A percentile compares a stretch with the other conserved stretches of the same genome.
Evolutionary conservation across 2,113 vertebrate genomes (phyloP).

Genomic region (Oceanites oceanicus): DNA sequence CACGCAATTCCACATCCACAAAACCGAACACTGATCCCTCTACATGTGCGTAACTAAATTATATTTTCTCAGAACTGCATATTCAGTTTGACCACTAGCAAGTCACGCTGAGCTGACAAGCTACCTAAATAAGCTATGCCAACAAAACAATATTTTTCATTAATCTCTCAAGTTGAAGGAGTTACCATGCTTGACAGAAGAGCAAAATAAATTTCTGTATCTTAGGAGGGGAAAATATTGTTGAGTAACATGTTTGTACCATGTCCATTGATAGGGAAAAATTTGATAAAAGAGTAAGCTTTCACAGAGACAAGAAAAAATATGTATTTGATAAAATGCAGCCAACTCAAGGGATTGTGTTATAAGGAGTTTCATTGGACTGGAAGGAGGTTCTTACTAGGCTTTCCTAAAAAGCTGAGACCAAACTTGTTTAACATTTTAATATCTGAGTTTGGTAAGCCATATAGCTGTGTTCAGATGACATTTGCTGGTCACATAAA

Average conservation of each 20-base stretch:
- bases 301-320: neutral
- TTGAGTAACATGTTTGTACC: neutral
- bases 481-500: neutral
- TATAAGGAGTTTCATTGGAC: neutral
- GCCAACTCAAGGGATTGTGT: neutral
- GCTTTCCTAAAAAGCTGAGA: neutral
- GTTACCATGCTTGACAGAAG: neutral
- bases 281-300: neutral
- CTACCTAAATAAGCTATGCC: neutral
- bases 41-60: neutral
- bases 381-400: neutral
- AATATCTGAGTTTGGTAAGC: neutral
- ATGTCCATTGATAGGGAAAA: neutral
- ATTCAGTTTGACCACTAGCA: neutral
- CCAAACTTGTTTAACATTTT: neutral
- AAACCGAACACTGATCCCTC: neutral
- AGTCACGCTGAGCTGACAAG: neutral
- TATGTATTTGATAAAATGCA: neutral
- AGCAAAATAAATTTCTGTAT: neutral
- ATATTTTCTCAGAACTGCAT: neutral
- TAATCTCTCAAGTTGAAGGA: neutral
- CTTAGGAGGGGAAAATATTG: neutral
- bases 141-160: neutral
- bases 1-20: neutral
- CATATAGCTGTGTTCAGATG: neutral